Conservation (phyloP, 2,797 vertebrate genomes). For the Falco rusticolus region DNA sequence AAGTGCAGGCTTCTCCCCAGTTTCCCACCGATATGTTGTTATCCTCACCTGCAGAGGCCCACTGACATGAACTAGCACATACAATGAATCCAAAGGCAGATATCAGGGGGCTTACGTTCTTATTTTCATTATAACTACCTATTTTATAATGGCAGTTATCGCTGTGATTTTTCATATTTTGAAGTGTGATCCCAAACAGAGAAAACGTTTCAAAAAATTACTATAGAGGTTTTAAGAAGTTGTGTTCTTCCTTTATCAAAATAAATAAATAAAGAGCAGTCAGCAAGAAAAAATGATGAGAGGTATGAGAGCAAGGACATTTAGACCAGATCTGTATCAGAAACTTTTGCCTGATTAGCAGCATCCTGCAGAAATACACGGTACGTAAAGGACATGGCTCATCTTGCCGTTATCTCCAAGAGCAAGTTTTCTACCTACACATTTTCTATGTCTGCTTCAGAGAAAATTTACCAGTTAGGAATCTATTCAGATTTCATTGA, state of each 20-base stretch:
- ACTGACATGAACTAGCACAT: not conserved
- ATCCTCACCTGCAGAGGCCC: not conserved
- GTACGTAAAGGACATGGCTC: not conserved
- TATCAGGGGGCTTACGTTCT: not conserved
- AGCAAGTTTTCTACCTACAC: not conserved
- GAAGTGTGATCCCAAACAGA: not conserved
- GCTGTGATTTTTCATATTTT: not conserved
- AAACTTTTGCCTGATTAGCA: not conserved
- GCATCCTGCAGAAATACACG: not conserved
- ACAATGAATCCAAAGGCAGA: not conserved
- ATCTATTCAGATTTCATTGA: not conserved
- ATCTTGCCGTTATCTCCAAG: not conserved
- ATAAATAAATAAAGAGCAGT: not conserved
- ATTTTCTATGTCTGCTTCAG: not conserved
- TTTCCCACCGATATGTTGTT: not conserved
- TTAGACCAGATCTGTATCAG: not conserved
- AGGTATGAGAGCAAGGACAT: not conserved
- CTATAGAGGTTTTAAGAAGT: not conserved
- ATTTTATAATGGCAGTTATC: not conserved
- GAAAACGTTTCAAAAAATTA: not conserved
- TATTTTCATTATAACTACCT: not conserved
- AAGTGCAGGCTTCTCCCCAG: not conserved
- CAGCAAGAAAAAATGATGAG: not conserved
- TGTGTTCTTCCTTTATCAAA: accelerated
- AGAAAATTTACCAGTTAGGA: not conserved